Evolutionary conservation across 2,113 vertebrate genomes (phyloP).

Genomic region (Nothobranchius kuhntae): DNA sequence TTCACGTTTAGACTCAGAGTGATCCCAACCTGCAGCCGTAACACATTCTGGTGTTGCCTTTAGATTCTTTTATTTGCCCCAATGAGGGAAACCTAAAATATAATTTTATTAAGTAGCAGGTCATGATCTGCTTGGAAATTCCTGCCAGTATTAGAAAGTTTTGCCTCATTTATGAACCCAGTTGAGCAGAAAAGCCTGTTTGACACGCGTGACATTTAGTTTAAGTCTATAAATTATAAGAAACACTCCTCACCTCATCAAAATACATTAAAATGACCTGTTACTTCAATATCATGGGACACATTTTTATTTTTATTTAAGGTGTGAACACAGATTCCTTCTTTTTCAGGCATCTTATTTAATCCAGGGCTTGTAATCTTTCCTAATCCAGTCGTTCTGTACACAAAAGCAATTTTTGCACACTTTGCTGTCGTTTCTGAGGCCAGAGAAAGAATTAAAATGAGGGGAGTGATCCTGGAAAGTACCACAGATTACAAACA

Average conservation of each 20-base stretch:
- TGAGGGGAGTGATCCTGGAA: conserved; percentile 14
- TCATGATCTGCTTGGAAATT: neutral
- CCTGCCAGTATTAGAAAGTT: neutral
- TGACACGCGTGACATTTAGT: too few relatives aligned
- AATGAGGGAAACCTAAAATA: neutral
- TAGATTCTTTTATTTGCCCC: neutral
- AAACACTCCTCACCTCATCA: too few relatives aligned
- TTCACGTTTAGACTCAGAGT: too few relatives aligned
- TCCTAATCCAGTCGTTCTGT: too few relatives aligned
- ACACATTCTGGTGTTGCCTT: neutral
- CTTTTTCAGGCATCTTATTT: neutral
- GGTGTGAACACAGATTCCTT: too few relatives aligned
- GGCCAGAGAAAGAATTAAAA: conserved; percentile 1
- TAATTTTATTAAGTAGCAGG: neutral
- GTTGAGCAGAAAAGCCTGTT: too few relatives aligned
- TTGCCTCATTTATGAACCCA: too few relatives aligned
- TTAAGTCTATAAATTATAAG: too few relatives aligned
- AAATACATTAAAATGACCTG: too few relatives aligned
- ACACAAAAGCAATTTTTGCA: neutral
- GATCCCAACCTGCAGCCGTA: too few relatives aligned
- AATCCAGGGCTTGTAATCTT: neutral
- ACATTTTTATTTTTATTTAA: neutral
- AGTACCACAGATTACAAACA: conserved; percentile 42
- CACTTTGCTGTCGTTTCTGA: neutral
- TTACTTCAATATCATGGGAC: too few relatives aligned